Evolutionary conservation across 1,140 invertebrate genomes (phyloP), one percentile per base, ranked within the genome.

Genomic region (Drosophila subobscura): DNA sequence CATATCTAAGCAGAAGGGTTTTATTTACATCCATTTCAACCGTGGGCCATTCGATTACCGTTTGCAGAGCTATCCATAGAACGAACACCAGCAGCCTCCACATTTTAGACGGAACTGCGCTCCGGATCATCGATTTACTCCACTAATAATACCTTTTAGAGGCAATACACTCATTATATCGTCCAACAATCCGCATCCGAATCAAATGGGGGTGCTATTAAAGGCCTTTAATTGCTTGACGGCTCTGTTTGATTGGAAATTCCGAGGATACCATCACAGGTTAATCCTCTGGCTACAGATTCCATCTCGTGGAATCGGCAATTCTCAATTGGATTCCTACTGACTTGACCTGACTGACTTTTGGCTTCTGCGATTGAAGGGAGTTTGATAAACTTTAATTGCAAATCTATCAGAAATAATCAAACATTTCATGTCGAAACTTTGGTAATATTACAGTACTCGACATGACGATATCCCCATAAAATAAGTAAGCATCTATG

Each of bases 61-160:
- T 33, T 33, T 51, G 29, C 12, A 68, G 63, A 68, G 50, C 22
- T 27, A 68, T 22, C 63, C 16, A 68, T 8, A 51, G 25, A 25
- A 10, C 42, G 3, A 64, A 20, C 10, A 44, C 46, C 37, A 64
- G 2, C 6, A 29, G 33, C 59, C 56, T 73, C 46, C 41, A 56
- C 71, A 73, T 73, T 23, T 20, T 7, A 8, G 7, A 41, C 14
- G 1, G 14, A 16, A 49, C 65, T 55, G 25, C 10, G 10, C 10
- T 47, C 0, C 14, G 4, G 1, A 8, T 40, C 5, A 37, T 37
- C 33, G 44, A 7, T 37, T 12, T 2, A 37, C 33, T 12, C 10
- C 4, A 37, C 3, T 12, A 37, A 37, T 52, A 20, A n/a, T 37
- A 7, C 12, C 41, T 22, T 41, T 52, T n/a, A 4, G 23, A 33